Percentiles rank a stretch among this genome's conserved stretches.
Conservation (phyloP, 2,888 invertebrate genomes). For the Bellardia bayeri region DNA sequence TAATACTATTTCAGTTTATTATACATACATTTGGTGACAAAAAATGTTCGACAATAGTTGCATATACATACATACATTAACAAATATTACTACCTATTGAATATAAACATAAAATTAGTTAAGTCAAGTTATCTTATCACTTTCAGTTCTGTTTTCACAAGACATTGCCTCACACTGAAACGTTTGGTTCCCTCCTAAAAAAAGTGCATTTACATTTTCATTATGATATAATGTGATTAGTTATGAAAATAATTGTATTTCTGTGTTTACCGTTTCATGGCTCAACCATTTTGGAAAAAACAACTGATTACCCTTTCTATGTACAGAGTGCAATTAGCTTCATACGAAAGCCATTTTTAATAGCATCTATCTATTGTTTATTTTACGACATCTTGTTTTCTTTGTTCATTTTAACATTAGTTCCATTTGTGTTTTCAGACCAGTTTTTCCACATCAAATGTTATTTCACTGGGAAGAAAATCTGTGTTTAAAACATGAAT, state of each 20-base stretch:
- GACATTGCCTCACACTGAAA: conserved; percentile 20
- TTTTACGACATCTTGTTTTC: conserved; percentile 10
- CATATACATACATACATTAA: conserved; percentile 22
- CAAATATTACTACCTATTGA: not conserved
- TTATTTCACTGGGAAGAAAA: conserved; percentile 54
- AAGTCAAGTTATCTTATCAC: conserved; percentile 15
- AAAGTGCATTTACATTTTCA: conserved; percentile 28
- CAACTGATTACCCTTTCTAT: not conserved
- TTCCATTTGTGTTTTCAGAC: conserved; percentile 33
- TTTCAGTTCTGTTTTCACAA: conserved; percentile 36
- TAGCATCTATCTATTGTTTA: not conserved
- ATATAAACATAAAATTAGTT: conserved; percentile 7
- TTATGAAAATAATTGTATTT: conserved; percentile 17
- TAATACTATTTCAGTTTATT: conserved; percentile 61
- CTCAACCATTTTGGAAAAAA: conserved; percentile 5
- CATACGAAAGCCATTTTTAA: not conserved
- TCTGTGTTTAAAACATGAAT: conserved; percentile 58
- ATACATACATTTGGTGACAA: conserved; percentile 68
- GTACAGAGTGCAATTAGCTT: not conserved
- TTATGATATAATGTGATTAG: conserved; percentile 20
- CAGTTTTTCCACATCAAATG: conserved; percentile 61
- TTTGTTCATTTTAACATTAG: not conserved
- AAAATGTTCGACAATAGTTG: conserved; percentile 60
- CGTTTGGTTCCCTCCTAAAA: conserved; percentile 45
- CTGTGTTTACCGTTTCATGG: conserved; percentile 20